A percentile compares a stretch with the other conserved stretches of the same genome.
Conservation (phyloP, 2,113 vertebrate genomes). For the Conger conger region DNA sequence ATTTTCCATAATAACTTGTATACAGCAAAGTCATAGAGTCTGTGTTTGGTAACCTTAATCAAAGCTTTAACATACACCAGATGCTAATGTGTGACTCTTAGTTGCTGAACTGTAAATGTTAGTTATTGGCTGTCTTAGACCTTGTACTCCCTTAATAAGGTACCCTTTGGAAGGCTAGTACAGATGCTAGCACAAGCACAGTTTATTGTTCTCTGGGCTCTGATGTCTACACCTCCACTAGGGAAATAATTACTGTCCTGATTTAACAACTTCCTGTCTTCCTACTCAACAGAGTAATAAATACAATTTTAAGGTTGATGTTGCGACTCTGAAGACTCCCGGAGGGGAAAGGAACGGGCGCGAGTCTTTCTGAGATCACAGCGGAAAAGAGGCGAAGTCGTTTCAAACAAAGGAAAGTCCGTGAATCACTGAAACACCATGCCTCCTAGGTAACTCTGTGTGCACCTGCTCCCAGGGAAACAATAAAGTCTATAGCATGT, state of each 20-base stretch:
- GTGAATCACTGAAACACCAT: not conserved
- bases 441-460: not conserved
- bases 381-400: not conserved
- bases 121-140: not conserved
- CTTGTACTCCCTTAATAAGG: not conserved
- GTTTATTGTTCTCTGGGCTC: not conserved
- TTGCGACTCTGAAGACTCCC: not conserved
- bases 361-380: not conserved
- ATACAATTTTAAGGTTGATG: constrained; percentile 3
- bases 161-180: not conserved
- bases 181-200: not conserved
- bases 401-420: constrained; percentile 7
- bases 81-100: not conserved
- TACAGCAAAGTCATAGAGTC: no score
- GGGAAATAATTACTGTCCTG: constrained; percentile 7
- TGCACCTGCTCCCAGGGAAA: not conserved
- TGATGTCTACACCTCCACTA: not conserved
- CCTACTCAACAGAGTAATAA: not conserved
- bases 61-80: no score
- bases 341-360: not conserved
- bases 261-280: constrained; percentile 8
- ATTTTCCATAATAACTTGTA: no score
- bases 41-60: no score
- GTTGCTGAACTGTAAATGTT: not conserved
- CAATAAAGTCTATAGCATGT: not conserved